A percentile compares a stretch with the other conserved stretches of the same genome.
Evolutionary conservation across 2,797 vertebrate genomes (phyloP).

Genomic region (Atherinosoma microstoma): DNA sequence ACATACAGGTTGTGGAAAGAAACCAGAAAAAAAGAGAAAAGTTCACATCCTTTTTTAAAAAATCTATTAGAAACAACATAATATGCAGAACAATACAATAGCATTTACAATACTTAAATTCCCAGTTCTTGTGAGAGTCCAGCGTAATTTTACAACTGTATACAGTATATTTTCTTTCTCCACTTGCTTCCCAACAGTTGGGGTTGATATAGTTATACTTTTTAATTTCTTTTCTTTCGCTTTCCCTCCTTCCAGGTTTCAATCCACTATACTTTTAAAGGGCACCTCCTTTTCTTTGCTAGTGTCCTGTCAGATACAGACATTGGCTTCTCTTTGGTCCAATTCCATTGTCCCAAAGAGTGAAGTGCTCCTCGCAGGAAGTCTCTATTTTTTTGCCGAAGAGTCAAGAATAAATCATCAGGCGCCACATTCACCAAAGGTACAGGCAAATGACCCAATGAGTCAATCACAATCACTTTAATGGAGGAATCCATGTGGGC

Average conservation of each 20-base stretch:
- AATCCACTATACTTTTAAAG: conserved; percentile 80
- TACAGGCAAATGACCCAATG: conserved; percentile 68
- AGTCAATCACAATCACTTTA: conserved; percentile 74
- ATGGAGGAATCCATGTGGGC: conserved; percentile 80
- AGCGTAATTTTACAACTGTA: conserved; percentile 92
- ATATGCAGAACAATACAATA: conserved; percentile 99
- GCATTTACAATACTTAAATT: conserved; percentile 99
- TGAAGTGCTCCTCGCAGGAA: conserved; percentile 86
- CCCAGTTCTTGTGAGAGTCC: conserved; percentile 97
- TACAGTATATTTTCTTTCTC: conserved; percentile 92
- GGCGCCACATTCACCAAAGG: conserved; percentile 79
- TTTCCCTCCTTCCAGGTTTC: conserved; percentile 67
- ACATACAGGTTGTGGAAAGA: conserved; percentile 95
- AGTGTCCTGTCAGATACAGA: conserved; percentile 91
- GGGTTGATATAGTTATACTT: conserved; percentile 89
- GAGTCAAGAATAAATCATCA: conserved; percentile 81
- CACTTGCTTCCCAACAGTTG: conserved; percentile 84
- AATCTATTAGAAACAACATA: conserved; percentile 99
- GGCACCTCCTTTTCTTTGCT: conserved; percentile 88
- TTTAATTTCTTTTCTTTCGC: conserved; percentile 72
- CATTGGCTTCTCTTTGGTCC: conserved; percentile 90
- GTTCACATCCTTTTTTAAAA: conserved; percentile 96
- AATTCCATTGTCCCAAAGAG: conserved; percentile 87
- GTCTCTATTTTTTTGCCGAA: conserved; percentile 74
- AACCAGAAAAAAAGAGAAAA: conserved; percentile 86